These are phyloP conservation scores for Acropora yongei DNA, from an alignment of 64 coral and sea anemone genomes.

Conservation along the genomic window DNA sequence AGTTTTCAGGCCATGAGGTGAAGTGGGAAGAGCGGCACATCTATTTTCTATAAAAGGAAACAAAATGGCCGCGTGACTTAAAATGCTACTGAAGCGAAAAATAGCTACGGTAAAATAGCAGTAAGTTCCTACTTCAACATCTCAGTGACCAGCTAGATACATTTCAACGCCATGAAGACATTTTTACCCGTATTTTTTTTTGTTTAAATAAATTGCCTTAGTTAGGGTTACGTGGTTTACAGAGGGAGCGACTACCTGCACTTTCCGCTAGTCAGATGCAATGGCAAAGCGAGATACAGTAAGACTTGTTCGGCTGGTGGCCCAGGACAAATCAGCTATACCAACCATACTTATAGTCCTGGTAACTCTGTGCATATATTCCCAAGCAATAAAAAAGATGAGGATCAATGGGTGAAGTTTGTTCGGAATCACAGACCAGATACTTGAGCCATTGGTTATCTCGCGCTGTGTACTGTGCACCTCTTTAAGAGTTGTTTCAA, in stretches of 20 bases:
- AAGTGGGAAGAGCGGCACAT: not conserved
- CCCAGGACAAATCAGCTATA: no score
- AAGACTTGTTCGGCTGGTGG: not conserved
- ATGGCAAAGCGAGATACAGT: not conserved
- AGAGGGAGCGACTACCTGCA: not conserved
- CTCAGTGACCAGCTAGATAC: not conserved
- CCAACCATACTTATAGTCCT: no score
- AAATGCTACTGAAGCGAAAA: not conserved
- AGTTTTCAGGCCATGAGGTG: conserved; percentile 4
- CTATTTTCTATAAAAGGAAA: conserved; percentile 8
- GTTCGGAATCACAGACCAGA: no score
- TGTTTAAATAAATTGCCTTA: not conserved
- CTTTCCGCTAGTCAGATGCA: not conserved
- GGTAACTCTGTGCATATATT: no score
- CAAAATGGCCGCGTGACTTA: not conserved
- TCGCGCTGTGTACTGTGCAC: no score
- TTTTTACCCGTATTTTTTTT: not conserved
- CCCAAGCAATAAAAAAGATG: no score
- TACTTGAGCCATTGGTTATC: no score
- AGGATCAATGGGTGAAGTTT: no score
- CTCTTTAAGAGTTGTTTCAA: not conserved
- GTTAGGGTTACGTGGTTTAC: not conserved
- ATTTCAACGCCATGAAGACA: not conserved
- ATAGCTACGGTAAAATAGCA: not conserved
- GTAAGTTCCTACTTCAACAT: not conserved